phyloP scores from a whole-genome alignment of 1,140 invertebrate genomes.

The Riptortus pedestris region DNA sequence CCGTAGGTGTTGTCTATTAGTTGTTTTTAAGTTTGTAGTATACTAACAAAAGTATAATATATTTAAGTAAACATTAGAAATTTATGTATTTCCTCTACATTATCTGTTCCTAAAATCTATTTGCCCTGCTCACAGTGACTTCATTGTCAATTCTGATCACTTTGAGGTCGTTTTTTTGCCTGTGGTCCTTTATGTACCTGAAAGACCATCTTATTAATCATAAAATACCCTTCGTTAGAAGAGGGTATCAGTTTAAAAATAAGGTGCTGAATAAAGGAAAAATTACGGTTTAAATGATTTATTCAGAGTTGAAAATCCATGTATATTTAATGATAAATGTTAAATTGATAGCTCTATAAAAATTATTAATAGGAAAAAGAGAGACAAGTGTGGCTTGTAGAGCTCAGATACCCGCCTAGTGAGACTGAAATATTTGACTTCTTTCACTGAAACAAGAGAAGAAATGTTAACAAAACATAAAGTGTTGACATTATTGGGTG shows the following conservation, averaged over 20 bases:
- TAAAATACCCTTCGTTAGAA: not conserved
- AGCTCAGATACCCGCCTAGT: not conserved
- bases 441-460: not conserved
- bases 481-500: not conserved
- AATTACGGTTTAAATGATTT: too few species aligned
- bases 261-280: slow-evolving; percentile 3
- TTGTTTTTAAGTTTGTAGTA: slow-evolving; percentile 12
- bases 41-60: slow-evolving; percentile 9
- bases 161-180: not conserved
- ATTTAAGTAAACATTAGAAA: not conserved
- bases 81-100: not conserved
- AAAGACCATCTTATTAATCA: not conserved
- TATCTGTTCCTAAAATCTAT: slow-evolving; percentile 6
- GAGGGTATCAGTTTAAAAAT: slow-evolving; percentile 1
- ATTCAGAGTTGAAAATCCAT: too few species aligned
- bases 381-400: not conserved
- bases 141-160: not conserved
- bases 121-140: not conserved
- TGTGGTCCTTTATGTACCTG: not conserved
- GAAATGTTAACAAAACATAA: not conserved
- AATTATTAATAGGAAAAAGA: not conserved
- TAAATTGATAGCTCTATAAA: not conserved
- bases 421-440: slow-evolving; percentile 7
- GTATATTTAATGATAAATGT: not conserved
- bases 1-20: slow-evolving; percentile 6